These are phyloP conservation scores for Calyptomena viridis DNA, from an alignment of 2,113 vertebrate species.

Conservation along the genomic window DNA sequence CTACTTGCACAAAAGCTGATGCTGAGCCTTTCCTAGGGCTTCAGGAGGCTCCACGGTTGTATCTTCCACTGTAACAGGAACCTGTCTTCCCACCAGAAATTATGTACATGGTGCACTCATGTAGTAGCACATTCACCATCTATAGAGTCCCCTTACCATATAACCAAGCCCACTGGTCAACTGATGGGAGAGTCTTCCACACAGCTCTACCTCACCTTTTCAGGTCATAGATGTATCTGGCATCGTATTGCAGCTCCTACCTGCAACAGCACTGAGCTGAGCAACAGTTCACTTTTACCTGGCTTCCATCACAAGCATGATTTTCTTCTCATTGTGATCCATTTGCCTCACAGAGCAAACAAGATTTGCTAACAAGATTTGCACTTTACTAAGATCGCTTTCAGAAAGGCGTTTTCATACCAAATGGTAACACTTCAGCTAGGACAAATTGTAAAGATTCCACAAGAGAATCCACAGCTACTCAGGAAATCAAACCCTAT, in stretches of 20 bases:
- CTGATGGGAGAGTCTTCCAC: not conserved
- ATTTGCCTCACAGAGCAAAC: not conserved
- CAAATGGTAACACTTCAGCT: not conserved
- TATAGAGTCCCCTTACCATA: not conserved
- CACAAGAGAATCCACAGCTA: not conserved
- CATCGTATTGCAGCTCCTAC: not conserved
- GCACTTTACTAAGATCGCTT: not conserved
- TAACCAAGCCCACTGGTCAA: not conserved
- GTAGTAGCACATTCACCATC: not conserved
- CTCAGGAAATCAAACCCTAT: not conserved
- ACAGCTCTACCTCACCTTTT: not conserved
- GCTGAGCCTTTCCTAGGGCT: not conserved
- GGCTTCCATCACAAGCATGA: not conserved
- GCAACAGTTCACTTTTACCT: not conserved
- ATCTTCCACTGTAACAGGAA: not conserved
- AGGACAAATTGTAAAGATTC: not conserved
- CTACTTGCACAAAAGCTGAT: not conserved
- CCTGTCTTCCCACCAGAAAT: not conserved
- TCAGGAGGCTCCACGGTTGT: not conserved
- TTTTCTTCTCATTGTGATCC: not conserved
- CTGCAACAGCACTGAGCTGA: not conserved
- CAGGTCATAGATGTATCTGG: not conserved
- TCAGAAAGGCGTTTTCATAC: not conserved
- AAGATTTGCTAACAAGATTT: too few species aligned
- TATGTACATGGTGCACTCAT: fast-evolving